Base-by-base conservation (phyloP, 1,140 invertebrate genomes). In the Zaprionus tsacasi region DNA sequence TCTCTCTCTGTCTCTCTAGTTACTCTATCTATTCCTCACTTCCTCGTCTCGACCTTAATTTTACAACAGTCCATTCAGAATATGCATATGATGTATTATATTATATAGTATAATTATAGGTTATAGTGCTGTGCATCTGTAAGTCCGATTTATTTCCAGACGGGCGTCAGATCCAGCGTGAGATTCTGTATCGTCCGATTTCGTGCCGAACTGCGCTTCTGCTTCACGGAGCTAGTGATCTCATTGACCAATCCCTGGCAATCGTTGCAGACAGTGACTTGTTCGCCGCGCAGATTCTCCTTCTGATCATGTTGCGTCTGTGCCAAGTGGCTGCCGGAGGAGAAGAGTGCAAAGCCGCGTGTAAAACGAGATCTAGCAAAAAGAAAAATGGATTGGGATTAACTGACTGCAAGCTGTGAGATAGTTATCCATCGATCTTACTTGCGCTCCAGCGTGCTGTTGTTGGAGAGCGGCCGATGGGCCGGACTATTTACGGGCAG, bases 241-340 rank as follows among this genome's bases (percentile, higher is more conserved):
- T 98, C 97, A 73, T 97, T 94, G 36, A 99, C 96, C 96, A 99
- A 97, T 8, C 96, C 96, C 91, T 98, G 98, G 93, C 98, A 99
- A 93, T 99, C 98, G 88, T 97, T 96, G 92, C 98, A 99, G 17
- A 99, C 97, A 36, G 96, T 95, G 95, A 98, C 97, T 80, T 96
- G 95, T 40, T 97, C 95, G 54, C 97, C 97, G 76, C 96, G 95
- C 67, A 96, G 91, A 59, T 95, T 94, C 86, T 96, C 95, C 64
- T 94, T 93, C 48, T 91, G 90, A 30, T 93, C 91, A 43, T 81
- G 73, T 38, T 70, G 83, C 59, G 77, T 80, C 55, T 82, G 77
- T n/a, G 86, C 76, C 52, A 91, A 60, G 7, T 94, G 93, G 65
- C 93, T 93, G 59, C 91, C 86, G 27, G 93, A 85, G 11, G 86